Evolutionary conservation across 2,113 vertebrate genomes (phyloP), one percentile per base, ranked within the genome.

Genomic region (Oostethus manadensis): DNA sequence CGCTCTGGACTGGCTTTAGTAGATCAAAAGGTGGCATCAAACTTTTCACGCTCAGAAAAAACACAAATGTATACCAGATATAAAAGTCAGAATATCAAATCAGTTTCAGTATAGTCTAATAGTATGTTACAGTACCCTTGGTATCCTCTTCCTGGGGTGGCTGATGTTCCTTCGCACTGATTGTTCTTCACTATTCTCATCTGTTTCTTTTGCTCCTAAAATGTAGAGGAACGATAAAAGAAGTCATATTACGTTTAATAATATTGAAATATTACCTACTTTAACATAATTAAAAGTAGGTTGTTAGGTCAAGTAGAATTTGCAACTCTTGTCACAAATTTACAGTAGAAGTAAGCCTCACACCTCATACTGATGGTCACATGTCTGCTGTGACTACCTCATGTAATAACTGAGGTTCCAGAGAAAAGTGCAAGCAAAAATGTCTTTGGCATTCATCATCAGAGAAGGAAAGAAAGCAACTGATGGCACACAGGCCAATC

Each of bases 111-210:
- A 26, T 26, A 26, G 23, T 26, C 3, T 10, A 21, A 14, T 16
- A 0, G 54, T 20, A 2, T 54, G n/a, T 48, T 0, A 15, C 4
- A 7, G 80, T 87, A 99, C 97, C 88, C 93, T 91, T 55, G 96
- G 94, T 22, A 91, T 91, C 78, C 96, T 89, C 76, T 98, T 99
- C 69, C 94, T 92, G 33, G 90, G 90, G 63, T 87, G 81, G 66
- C 82, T 35, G 73, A 89, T 88, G 71, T 88, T 79, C 17, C 86
- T 76, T 70, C 84, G 89, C 0, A 87, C 81, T 58, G 83, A 83
- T 76, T 66, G 58, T 3, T 82, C 68, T 18, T 94, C 89, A 17
- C 64, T 80, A 58, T 88, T 92, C 76, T 92, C 90, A 73, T 90
- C 88, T 13, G 86, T 82, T 65, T 89, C 86, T 78, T 84, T 92